Evolutionary conservation across 1,140 invertebrate species (phyloP).

Genomic region (Solenopsis invicta): DNA sequence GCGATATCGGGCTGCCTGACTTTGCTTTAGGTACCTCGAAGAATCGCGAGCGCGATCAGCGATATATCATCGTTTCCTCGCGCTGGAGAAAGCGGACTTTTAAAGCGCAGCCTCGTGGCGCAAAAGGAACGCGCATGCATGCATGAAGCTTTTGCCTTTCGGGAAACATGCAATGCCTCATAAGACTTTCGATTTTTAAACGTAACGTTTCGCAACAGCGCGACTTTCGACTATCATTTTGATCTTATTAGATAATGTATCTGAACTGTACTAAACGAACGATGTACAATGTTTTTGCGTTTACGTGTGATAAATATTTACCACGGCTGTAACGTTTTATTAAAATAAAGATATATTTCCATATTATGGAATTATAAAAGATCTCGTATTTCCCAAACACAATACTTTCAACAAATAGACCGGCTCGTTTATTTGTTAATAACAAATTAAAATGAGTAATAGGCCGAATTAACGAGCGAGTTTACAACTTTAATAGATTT

Average conservation of each 20-base stretch:
- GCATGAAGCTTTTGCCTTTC: slow-evolving; percentile 55
- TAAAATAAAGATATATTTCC: not conserved
- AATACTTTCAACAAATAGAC: no score
- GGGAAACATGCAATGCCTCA: slow-evolving; percentile 25
- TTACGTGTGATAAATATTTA: not conserved
- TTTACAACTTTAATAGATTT: no score
- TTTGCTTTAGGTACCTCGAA: slow-evolving; percentile 6
- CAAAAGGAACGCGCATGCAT: slow-evolving; percentile 51
- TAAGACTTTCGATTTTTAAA: slow-evolving; percentile 47
- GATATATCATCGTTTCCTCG: slow-evolving; percentile 48
- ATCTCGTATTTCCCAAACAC: not conserved
- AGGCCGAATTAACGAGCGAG: no score
- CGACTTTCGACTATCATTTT: slow-evolving; percentile 13
- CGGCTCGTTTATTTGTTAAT: no score
- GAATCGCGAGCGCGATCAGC: slow-evolving; percentile 21
- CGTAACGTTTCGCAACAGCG: slow-evolving; percentile 24
- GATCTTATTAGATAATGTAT: slow-evolving; percentile 6
- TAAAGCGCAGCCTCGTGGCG: slow-evolving; percentile 39
- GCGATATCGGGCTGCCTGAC: slow-evolving; percentile 23
- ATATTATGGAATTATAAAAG: not conserved
- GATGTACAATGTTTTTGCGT: not conserved
- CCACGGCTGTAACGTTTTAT: not conserved
- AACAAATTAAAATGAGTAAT: no score
- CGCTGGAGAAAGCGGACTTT: slow-evolving; percentile 52
- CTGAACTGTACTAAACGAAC: not conserved